Percentiles rank a stretch among this genome's conserved stretches.
phyloP scores from a whole-genome alignment of 2,888 invertebrate species.

The Drosophila macrospina region DNA sequence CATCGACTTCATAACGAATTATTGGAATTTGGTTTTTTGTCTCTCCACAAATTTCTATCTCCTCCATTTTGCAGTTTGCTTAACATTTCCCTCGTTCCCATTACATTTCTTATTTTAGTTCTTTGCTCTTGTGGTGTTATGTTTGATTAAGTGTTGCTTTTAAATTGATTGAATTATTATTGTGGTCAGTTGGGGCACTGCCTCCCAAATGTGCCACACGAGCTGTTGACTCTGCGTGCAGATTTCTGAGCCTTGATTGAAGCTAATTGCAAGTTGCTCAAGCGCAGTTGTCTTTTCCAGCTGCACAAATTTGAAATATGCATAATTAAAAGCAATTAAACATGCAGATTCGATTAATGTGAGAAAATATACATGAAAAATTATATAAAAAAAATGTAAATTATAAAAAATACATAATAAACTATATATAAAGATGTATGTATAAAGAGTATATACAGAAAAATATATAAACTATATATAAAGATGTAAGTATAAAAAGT shows the following conservation, averaged over 20 bases:
- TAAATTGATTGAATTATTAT: conserved; percentile 77
- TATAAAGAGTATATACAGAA: no score
- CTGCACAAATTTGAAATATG: neutral
- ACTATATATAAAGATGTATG: no score
- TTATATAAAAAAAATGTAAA: no score
- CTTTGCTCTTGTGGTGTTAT: conserved; percentile 49
- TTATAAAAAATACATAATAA: no score
- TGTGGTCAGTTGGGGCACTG: conserved; percentile 42
- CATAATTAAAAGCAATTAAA: neutral
- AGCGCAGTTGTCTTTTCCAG: conserved; percentile 1
- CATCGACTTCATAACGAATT: conserved; percentile 78
- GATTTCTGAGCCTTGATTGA: neutral
- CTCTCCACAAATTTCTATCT: conserved; percentile 4
- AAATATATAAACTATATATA: no score
- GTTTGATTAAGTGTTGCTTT: conserved; percentile 71
- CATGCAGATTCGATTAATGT: no score
- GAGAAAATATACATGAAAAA: no score
- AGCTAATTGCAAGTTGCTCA: neutral
- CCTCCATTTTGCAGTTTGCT: conserved; percentile 10
- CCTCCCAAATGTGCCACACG: conserved; percentile 26
- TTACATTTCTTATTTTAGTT: conserved; percentile 24
- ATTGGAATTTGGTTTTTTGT: conserved; percentile 65
- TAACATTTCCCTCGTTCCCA: conserved; percentile 14
- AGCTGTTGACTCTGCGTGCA: conserved; percentile 23
- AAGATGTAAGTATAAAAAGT: no score